Percentiles rank a stretch among this genome's conserved stretches.
These are phyloP conservation scores for Thera britannica DNA, from an alignment of 2,888 invertebrate genomes.

Conservation along the genomic window DNA sequence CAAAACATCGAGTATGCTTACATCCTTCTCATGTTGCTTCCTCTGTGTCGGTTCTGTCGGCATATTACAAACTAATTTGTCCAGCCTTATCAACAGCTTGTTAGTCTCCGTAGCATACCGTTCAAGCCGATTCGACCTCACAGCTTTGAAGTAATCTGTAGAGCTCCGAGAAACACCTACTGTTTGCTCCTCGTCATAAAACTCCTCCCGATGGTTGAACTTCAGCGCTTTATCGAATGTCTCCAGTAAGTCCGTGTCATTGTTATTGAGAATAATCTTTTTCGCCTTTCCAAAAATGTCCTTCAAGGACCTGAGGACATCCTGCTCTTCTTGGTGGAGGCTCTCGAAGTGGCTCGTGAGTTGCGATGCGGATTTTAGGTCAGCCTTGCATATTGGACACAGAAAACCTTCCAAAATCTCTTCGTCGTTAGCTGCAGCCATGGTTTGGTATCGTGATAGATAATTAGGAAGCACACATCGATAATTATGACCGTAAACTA, in stretches of 20 bases:
- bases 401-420: slow-evolving; percentile 96
- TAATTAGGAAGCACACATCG: slow-evolving; percentile 25
- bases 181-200: slow-evolving; percentile 82
- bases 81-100: slow-evolving; percentile 96
- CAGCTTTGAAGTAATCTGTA: slow-evolving; percentile 90
- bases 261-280: slow-evolving; percentile 76
- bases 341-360: slow-evolving; percentile 95
- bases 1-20: slow-evolving; percentile 52
- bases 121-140: slow-evolving; percentile 88
- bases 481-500: not conserved
- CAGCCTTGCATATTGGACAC: slow-evolving; percentile 97
- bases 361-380: slow-evolving; percentile 92
- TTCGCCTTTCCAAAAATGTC: slow-evolving; percentile 96
- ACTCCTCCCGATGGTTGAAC: slow-evolving; percentile 67
- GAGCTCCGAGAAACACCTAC: slow-evolving; percentile 87
- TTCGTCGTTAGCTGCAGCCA: slow-evolving; percentile 78
- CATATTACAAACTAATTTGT: slow-evolving; percentile 93
- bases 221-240: slow-evolving; percentile 83
- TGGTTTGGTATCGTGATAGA: slow-evolving; percentile 42
- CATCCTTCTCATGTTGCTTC: slow-evolving; percentile 89
- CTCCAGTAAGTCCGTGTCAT: slow-evolving; percentile 86
- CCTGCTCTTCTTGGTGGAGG: slow-evolving; percentile 94
- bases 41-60: slow-evolving; percentile 89
- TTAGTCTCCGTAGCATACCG: slow-evolving; percentile 97
- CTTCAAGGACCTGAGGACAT: slow-evolving; percentile 91